Evolutionary conservation across 2,113 vertebrate genomes (phyloP).

Genomic region (Rhineura floridana): DNA sequence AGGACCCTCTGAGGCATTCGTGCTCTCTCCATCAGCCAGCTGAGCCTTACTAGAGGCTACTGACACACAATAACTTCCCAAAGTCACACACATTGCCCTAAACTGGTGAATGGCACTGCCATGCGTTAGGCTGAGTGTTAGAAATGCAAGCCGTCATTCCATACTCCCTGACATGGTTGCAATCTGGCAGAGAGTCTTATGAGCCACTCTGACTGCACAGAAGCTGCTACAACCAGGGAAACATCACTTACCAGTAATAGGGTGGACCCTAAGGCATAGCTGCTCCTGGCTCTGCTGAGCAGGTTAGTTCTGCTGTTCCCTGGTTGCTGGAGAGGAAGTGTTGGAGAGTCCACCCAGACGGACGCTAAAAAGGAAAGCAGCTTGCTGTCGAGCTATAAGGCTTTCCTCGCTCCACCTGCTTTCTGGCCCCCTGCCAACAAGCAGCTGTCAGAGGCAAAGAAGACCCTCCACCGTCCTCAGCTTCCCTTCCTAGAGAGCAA

Average conservation of each 20-base stretch:
- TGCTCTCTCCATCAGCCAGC: too few relatives aligned
- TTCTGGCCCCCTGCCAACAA: neutral
- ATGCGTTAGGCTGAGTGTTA: neutral
- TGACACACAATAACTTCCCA: neutral
- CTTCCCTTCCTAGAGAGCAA: neutral
- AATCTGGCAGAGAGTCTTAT: neutral
- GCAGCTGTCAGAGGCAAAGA: neutral
- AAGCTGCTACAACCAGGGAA: neutral
- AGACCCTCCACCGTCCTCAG: neutral
- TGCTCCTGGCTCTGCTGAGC: neutral
- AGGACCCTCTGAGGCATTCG: neutral
- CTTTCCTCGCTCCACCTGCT: neutral
- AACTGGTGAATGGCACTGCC: neutral
- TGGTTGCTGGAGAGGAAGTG: neutral
- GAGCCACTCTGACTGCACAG: neutral
- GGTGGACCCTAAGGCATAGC: neutral
- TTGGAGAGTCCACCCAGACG: neutral
- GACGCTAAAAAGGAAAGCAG: neutral
- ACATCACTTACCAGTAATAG: neutral
- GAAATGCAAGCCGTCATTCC: neutral
- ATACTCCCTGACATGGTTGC: neutral
- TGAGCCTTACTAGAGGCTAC: neutral
- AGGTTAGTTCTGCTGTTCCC: neutral
- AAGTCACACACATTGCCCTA: neutral
- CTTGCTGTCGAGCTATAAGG: neutral